phyloP scores from a whole-genome alignment of 2,113 vertebrate genomes.

The Paracanthobrama guichenoti region DNA sequence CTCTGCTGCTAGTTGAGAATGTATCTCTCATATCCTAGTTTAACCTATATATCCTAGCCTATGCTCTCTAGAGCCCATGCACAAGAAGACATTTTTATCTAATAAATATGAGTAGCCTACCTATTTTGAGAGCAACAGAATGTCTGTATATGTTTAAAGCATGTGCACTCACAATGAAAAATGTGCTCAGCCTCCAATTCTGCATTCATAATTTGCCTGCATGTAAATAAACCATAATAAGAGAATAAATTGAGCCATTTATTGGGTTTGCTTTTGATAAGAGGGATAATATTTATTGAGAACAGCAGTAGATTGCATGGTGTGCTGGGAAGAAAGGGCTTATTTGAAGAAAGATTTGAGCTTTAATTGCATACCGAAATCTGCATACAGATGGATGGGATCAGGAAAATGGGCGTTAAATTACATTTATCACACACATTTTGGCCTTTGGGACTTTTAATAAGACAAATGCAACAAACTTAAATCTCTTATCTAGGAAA shows the following conservation, averaged over 20 bases:
- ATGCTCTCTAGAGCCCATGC: neutral
- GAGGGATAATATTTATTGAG: constrained; percentile 75
- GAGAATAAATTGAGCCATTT: constrained; percentile 64
- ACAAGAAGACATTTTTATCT: neutral
- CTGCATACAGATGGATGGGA: constrained; percentile 65
- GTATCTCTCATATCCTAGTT: neutral
- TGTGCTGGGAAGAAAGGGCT: constrained; percentile 56
- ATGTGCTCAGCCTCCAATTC: neutral
- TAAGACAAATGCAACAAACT: neutral
- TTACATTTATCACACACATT: neutral
- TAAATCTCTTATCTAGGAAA: neutral
- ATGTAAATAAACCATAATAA: constrained; percentile 52
- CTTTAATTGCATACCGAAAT: constrained; percentile 72
- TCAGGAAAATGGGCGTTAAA: neutral
- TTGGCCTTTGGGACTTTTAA: constrained; percentile 16
- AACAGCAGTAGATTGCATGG: constrained; percentile 59
- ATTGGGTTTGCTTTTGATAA: constrained; percentile 77
- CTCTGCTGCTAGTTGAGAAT: neutral
- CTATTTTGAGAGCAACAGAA: constrained; percentile 26
- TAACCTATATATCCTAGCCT: constrained; percentile 25
- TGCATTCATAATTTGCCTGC: constrained; percentile 38
- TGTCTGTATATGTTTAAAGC: constrained; percentile 20
- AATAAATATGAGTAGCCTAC: constrained; percentile 31
- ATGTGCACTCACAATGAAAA: neutral
- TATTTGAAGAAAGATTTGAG: constrained; percentile 76